Percentiles rank a stretch among this genome's conserved stretches.
Evolutionary conservation across 2,797 vertebrate genomes (phyloP).

Genomic region (Betta splendens): DNA sequence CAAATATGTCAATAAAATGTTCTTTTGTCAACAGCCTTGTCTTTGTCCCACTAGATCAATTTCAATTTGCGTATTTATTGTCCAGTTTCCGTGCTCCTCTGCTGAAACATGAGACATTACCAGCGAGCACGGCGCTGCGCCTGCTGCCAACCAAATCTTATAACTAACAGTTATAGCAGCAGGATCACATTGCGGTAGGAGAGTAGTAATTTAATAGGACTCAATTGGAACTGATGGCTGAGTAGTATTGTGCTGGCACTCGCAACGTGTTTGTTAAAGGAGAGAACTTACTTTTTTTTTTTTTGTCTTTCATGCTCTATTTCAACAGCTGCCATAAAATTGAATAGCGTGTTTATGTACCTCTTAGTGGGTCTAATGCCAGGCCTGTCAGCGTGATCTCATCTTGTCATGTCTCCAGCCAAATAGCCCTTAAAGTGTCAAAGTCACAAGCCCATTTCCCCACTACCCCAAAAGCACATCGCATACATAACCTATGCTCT

Average conservation of each 20-base stretch:
- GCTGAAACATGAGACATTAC: conserved; percentile 38
- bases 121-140: conserved; percentile 21
- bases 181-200: conserved; percentile 52
- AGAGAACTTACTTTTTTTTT: conserved; percentile 26
- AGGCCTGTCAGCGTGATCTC: conserved; percentile 53
- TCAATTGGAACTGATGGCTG: conserved; percentile 53
- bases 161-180: conserved; percentile 64
- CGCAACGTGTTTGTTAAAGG: conserved; percentile 43
- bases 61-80: conserved; percentile 50
- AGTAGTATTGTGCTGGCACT: conserved; percentile 50
- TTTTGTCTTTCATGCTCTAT: conserved; percentile 38
- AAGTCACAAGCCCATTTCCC: conserved; percentile 34
- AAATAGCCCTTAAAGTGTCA: conserved; percentile 36
- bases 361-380: conserved; percentile 40
- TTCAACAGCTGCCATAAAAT: conserved; percentile 68
- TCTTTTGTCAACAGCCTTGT: conserved; percentile 14
- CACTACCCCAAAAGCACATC: not conserved
- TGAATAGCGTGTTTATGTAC: conserved; percentile 64
- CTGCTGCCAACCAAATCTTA: conserved; percentile 59
- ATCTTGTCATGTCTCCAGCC: conserved; percentile 50
- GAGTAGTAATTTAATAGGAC: conserved; percentile 68
- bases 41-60: conserved; percentile 28
- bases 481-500: not conserved
- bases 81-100: conserved; percentile 45
- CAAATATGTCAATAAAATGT: conserved; percentile 29